A percentile compares a stretch with the other conserved stretches of the same genome.
phyloP scores from a whole-genome alignment of 2,888 invertebrate species.

The Drosophila leonis region DNA sequence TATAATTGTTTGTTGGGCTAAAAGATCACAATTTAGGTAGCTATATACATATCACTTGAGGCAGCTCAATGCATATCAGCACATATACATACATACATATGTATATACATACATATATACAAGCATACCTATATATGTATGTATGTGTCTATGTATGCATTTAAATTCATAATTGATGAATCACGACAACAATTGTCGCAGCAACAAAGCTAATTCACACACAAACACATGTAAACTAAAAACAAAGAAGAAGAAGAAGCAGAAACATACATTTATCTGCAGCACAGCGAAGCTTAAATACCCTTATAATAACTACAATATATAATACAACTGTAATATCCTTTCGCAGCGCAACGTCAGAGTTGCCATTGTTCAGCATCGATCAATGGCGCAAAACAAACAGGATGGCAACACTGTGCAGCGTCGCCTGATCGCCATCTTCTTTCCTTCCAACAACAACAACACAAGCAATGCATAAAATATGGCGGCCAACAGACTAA shows the following conservation, averaged over 20 bases:
- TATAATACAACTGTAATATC: too few species aligned
- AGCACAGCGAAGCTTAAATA: background rate
- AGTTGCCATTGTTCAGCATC: background rate
- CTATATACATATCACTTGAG: slow-evolving; percentile 26
- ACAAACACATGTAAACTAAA: slow-evolving; percentile 13
- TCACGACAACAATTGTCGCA: slow-evolving; percentile 40
- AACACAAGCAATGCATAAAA: slow-evolving; percentile 16
- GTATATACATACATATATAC: background rate
- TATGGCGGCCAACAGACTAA: slow-evolving; percentile 38
- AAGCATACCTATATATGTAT: background rate
- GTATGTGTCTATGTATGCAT: slow-evolving; percentile 12
- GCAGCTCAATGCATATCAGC: slow-evolving; percentile 28
- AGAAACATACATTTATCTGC: background rate
- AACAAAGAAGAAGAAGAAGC: slow-evolving; percentile 9
- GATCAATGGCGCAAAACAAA: background rate
- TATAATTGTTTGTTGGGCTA: background rate
- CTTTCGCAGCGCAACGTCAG: too few species aligned
- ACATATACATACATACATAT: slow-evolving; percentile 6
- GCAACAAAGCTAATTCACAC: slow-evolving; percentile 40
- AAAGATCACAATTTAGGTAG: slow-evolving; percentile 5
- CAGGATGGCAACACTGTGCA: slow-evolving; percentile 23
- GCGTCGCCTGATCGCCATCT: slow-evolving; percentile 47
- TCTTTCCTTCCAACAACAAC: slow-evolving; percentile 1
- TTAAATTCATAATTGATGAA: slow-evolving; percentile 62
- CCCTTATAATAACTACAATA: background rate